phyloP scores from a whole-genome alignment of 1,140 invertebrate genomes.

The Acromyrmex heyeri region DNA sequence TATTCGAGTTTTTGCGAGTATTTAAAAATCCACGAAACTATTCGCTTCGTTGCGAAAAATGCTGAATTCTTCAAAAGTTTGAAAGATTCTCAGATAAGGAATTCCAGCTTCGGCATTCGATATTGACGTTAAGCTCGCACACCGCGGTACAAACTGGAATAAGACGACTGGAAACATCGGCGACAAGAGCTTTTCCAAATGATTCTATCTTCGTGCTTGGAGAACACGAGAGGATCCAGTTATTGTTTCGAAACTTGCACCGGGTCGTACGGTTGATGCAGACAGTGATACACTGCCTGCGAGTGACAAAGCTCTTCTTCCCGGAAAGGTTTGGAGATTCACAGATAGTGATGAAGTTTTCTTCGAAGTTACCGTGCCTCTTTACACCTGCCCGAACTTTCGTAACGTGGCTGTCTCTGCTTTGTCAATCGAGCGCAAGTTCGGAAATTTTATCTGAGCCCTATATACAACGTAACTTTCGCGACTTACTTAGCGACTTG shows the following conservation, averaged over 20 bases:
- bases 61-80: constrained; percentile 40
- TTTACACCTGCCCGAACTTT: constrained; percentile 55
- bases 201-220: constrained; percentile 35
- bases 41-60: constrained; percentile 16
- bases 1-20: constrained; percentile 6
- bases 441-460: constrained; percentile 35
- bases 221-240: constrained; percentile 18
- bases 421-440: constrained; percentile 53
- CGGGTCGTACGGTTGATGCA: constrained; percentile 8
- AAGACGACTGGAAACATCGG: constrained; percentile 26
- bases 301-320: constrained; percentile 39
- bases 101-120: constrained; percentile 28
- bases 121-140: constrained; percentile 53
- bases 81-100: constrained; percentile 48
- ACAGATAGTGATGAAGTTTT: constrained; percentile 36
- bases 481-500: constrained; percentile 43
- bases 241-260: constrained; percentile 48
- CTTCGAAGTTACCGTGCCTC: constrained; percentile 24
- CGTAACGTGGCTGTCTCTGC: constrained; percentile 27
- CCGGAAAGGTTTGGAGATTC: constrained; percentile 18
- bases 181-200: constrained; percentile 43
- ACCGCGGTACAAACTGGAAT: constrained; percentile 49
- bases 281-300: constrained; percentile 36
- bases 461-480: constrained; percentile 29
- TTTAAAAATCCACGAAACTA: constrained; percentile 16